Evolutionary conservation across 2,888 invertebrate genomes (phyloP), one percentile per base, ranked within the genome.

Genomic region (Tethea ocularis): DNA sequence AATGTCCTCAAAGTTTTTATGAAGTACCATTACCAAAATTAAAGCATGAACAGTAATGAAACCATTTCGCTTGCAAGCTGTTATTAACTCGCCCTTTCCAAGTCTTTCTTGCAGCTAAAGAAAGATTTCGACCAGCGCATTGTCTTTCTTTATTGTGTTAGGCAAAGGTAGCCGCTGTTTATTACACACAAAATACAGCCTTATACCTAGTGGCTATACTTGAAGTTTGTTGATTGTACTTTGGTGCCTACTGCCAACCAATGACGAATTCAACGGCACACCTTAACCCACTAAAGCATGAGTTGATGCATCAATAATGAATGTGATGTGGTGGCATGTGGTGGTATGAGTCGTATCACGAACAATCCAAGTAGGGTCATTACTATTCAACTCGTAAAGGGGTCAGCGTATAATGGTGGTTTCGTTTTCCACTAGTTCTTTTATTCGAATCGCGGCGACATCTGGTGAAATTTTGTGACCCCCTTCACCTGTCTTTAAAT

Each of bases 331-430:
- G 13, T 33, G 33, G 11, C 13, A 13, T 13, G 66, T 66, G 65
- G 62, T 65, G 60, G 66, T 13, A 33, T 60, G 71, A 74, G 33
- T 33, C 54, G 75, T 74, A 65, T 65, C 65, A 60, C 71, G 79
- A 74, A 74, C 73, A 75, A 77, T 76, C 87, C 87, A 82, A 78
- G 80, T 86, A 84, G 75, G 87, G 90, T 86, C 86, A 90, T 91
- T 91, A 88, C 79, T 88, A 91, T 91, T 88, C 91, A 82, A 67
- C 69, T 83, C 72, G 76, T 76, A 88, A 87, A 83, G 81, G 80
- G 90, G 91, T 84, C 90, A 87, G 74, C 33, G 22, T 33, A 22
- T 20, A 22, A 29, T 71, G 67, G 77, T 64, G 72, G 74, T 72
- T 82, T 80, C 77, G 82, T 85, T 86, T 88, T 88, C 84, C 82